Evolutionary conservation across 1,140 invertebrate genomes (phyloP), one percentile per base, ranked within the genome.

Genomic region (Drosophila mayri): DNA sequence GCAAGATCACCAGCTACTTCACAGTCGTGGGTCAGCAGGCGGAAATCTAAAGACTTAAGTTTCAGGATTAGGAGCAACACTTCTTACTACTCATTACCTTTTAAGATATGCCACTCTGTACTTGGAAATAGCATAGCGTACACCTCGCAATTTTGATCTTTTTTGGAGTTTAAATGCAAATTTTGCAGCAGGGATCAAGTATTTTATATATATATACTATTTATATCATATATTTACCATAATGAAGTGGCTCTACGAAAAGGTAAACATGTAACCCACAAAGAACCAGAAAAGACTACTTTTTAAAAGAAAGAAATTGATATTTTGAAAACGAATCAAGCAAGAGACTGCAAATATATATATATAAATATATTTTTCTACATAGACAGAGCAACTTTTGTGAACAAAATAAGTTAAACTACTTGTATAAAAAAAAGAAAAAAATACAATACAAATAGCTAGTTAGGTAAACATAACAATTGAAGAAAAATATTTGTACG

Each of bases 31-130:
- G 91, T 8, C 91, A 92, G 58, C 82, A 92, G 70, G 75, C 90
- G 61, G 90, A 92, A 91, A 81, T 87, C 52, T 85, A 86, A 91
- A 86, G 86, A 90, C 86, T 90, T 91, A 81, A 79, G 67, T 62
- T 38, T 76, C 65, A 80, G 50, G 79, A 62, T 68, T 58, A 70
- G 35, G 52, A 55, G 60, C 73, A 66, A 76, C 52, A 73, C 58
- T 64, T 68, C 73, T 87, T 81, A 91, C 83, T 81, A 91, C 83
- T 86, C 83, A 86, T 86, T 86, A 86, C 49, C 38, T 76, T 66
- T 66, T 76, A 87, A 87, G 78, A 54, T 7, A 55, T 40, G 76
- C 72, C 68, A 81, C 68, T 55, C 35, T 75, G 84, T 90, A 88
- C 73, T 90, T 87, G 62, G 87, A 78, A 71, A 58, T 68, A 84